Conservation (phyloP, 1,140 invertebrate species). For the Atta colombica region DNA sequence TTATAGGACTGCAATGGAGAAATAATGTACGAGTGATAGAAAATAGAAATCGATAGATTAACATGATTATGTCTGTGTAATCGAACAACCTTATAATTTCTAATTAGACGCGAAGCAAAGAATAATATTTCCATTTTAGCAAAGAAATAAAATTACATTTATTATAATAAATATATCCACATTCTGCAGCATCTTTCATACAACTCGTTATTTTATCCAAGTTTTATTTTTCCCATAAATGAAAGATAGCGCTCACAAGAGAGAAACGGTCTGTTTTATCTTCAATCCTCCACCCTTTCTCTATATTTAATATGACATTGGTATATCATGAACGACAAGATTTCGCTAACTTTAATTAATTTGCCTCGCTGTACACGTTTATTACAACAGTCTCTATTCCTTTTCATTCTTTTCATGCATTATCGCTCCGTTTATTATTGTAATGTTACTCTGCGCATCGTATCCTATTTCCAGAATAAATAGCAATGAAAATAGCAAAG, state of each 20-base stretch:
- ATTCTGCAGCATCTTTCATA: not conserved
- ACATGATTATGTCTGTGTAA: not conserved
- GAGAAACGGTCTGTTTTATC: constrained; percentile 17
- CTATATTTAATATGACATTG: constrained; percentile 23
- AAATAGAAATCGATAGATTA: not conserved
- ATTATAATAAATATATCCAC: constrained; percentile 18
- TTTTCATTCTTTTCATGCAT: not conserved
- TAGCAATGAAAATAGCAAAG: not conserved
- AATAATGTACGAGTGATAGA: not conserved
- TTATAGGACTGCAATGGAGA: not conserved
- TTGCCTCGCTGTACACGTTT: not conserved
- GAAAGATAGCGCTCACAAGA: constrained; percentile 15
- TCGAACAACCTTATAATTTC: not conserved
- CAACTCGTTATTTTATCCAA: not conserved
- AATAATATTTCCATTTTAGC: constrained; percentile 35
- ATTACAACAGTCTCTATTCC: not conserved
- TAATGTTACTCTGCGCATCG: not conserved
- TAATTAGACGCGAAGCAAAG: not conserved
- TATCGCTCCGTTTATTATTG: constrained; percentile 4
- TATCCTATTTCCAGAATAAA: not conserved
- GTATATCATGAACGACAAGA: not conserved
- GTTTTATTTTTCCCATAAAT: constrained; percentile 41
- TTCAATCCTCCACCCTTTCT: not conserved
- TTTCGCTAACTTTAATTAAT: constrained; percentile 41
- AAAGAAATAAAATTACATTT: not conserved